Conservation (phyloP, 2,888 invertebrate genomes). For the Hirtodrosophila histrioides region DNA sequence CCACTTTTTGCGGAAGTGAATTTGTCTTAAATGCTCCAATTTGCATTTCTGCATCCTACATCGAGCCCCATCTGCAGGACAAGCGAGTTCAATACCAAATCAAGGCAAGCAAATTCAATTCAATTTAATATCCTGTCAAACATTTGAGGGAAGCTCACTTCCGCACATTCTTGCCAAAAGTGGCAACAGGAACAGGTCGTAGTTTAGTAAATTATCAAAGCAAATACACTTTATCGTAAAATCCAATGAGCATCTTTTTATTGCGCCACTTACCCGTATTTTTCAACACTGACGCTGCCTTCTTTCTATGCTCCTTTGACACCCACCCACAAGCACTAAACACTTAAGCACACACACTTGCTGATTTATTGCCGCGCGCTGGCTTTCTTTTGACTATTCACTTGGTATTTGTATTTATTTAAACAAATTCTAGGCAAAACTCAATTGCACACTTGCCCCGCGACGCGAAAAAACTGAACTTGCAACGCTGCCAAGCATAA, state of each 20-base stretch:
- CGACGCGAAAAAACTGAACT: slow-evolving; percentile 42
- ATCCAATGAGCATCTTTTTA: background rate
- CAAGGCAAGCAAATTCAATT: too few relatives aligned
- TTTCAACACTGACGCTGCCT: slow-evolving; percentile 11
- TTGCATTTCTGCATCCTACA: too few relatives aligned
- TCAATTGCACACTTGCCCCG: slow-evolving; percentile 34
- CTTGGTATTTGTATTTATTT: slow-evolving; percentile 12
- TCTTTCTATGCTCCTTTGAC: background rate
- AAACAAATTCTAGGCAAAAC: slow-evolving; percentile 28
- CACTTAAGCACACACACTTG: slow-evolving; percentile 14
- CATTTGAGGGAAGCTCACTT: too few relatives aligned
- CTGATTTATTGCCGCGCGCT: background rate
- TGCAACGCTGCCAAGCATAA: slow-evolving; percentile 49
- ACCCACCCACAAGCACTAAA: background rate
- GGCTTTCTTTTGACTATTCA: background rate
- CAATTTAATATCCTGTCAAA: too few relatives aligned
- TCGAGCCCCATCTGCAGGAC: too few relatives aligned
- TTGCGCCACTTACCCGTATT: slow-evolving; percentile 31
- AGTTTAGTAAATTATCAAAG: slow-evolving; percentile 11
- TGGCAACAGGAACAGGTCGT: too few relatives aligned
- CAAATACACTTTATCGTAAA: slow-evolving; percentile 1
- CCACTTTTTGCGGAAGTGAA: too few relatives aligned
- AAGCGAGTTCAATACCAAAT: too few relatives aligned
- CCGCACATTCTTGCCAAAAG: too few relatives aligned
- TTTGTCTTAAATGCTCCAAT: too few relatives aligned